These are phyloP conservation scores for Atractosteus spatula DNA, from an alignment of 2,113 vertebrate species.

Conservation along the genomic window DNA sequence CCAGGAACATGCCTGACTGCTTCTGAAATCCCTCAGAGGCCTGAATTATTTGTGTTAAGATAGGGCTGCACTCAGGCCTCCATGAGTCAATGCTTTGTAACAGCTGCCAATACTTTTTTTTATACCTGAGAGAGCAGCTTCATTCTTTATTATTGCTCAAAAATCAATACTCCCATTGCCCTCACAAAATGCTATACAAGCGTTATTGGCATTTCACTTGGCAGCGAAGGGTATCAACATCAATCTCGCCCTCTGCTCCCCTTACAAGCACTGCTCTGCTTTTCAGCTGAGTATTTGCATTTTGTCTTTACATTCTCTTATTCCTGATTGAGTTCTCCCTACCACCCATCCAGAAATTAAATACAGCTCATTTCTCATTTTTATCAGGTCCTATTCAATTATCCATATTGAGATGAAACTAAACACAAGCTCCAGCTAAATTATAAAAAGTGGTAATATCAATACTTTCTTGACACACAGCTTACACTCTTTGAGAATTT, in stretches of 20 bases:
- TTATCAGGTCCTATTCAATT: constrained; percentile 19
- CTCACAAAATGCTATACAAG: constrained; percentile 88
- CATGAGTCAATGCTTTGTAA: constrained; percentile 78
- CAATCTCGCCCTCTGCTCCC: constrained; percentile 72
- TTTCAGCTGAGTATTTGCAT: constrained; percentile 53
- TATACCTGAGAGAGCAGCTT: constrained; percentile 80
- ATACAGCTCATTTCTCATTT: constrained; percentile 21
- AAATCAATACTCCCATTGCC: constrained; percentile 83
- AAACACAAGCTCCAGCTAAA: constrained; percentile 23
- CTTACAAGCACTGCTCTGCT: constrained; percentile 61
- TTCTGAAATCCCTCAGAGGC: constrained; percentile 66
- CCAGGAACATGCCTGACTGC: constrained; percentile 62
- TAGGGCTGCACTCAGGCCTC: constrained; percentile 63
- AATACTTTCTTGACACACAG: neutral
- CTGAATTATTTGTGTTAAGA: constrained; percentile 79
- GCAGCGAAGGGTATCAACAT: constrained; percentile 81
- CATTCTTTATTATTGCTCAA: constrained; percentile 84
- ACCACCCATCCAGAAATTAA: constrained; percentile 7
- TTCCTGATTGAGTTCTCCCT: constrained; percentile 9
- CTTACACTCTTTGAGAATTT: neutral
- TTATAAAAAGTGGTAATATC: constrained; percentile 19
- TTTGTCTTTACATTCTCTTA: constrained; percentile 32
- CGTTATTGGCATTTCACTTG: constrained; percentile 88
- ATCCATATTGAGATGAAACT: constrained; percentile 22
- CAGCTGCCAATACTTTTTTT: constrained; percentile 78